These are phyloP conservation scores for Coptotermes formosanus DNA, from an alignment of 1,140 invertebrate species.

Conservation along the genomic window DNA sequence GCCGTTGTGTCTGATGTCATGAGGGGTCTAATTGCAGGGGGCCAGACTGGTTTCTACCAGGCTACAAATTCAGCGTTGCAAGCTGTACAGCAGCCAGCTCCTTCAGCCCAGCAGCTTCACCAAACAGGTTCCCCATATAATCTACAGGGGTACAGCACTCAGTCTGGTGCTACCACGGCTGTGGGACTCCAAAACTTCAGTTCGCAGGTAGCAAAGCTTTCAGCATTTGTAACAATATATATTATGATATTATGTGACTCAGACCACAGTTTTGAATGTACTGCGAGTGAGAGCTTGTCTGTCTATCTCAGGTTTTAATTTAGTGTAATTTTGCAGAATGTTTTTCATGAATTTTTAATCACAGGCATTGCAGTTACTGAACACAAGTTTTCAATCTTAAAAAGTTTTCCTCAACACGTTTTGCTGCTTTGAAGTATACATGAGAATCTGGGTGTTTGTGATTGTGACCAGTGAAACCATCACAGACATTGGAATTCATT, in stretches of 20 bases:
- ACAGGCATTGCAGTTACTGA: too few species aligned
- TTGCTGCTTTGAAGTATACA: too few species aligned
- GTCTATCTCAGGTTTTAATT: too few species aligned
- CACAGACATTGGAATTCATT: too few species aligned
- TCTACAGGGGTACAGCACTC: slow-evolving; percentile 45
- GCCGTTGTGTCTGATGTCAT: slow-evolving; percentile 39
- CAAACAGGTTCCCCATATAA: slow-evolving; percentile 43
- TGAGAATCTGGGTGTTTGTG: too few species aligned
- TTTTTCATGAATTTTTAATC: too few species aligned
- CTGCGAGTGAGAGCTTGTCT: not conserved
- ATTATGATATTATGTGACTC: not conserved
- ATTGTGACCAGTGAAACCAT: too few species aligned
- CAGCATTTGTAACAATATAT: not conserved
- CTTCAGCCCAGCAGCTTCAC: slow-evolving; percentile 50
- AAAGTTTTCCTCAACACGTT: too few species aligned
- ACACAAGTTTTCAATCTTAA: too few species aligned
- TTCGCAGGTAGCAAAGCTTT: slow-evolving; percentile 45
- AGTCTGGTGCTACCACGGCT: slow-evolving; percentile 51
- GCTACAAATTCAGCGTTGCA: slow-evolving; percentile 42
- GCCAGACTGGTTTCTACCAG: slow-evolving; percentile 55
- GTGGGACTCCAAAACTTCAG: slow-evolving; percentile 60
- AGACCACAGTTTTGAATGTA: not conserved
- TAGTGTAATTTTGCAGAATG: too few species aligned
- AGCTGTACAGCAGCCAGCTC: slow-evolving; percentile 51
- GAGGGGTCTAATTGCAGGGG: slow-evolving; percentile 46